phyloP scores from a whole-genome alignment of 2,888 invertebrate species.

The Eristalis arbustorum region DNA sequence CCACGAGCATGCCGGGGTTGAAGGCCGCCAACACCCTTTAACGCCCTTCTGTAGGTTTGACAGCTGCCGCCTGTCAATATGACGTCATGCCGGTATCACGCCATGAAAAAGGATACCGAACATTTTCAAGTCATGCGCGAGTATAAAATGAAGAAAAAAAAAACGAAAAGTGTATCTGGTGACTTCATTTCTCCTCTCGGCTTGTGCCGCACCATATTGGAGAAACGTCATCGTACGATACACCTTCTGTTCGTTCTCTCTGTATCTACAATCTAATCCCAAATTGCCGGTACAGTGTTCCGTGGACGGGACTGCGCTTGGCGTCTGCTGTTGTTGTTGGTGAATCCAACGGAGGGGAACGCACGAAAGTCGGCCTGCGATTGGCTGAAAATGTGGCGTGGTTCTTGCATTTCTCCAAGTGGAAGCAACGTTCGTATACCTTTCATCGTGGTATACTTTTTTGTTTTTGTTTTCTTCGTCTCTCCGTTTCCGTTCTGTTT shows the following conservation, averaged over 20 bases:
- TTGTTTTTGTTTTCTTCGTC: slow-evolving; percentile 18
- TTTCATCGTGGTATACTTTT: background rate
- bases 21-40: slow-evolving; percentile 38
- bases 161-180: slow-evolving; percentile 25
- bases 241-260: background rate
- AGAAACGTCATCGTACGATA: background rate
- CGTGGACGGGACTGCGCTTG: slow-evolving; percentile 42
- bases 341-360: background rate
- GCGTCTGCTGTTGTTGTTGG: background rate
- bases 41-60: background rate
- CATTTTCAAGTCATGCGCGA: slow-evolving; percentile 43
- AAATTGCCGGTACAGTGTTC: slow-evolving; percentile 61
- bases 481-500: slow-evolving; percentile 37
- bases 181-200: slow-evolving; percentile 14
- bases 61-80: slow-evolving; percentile 30
- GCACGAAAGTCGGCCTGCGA: slow-evolving; percentile 47
- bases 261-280: slow-evolving; percentile 25
- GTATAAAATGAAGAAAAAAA: background rate
- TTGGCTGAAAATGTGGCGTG: slow-evolving; percentile 69
- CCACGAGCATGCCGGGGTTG: background rate
- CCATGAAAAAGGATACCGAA: slow-evolving; percentile 26
- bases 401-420: slow-evolving; percentile 64
- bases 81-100: slow-evolving; percentile 64
- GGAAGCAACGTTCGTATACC: background rate
- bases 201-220: background rate